These are phyloP conservation scores for Flexamia atlantica DNA, from an alignment of 2,888 invertebrate genomes.

Conservation along the genomic window DNA sequence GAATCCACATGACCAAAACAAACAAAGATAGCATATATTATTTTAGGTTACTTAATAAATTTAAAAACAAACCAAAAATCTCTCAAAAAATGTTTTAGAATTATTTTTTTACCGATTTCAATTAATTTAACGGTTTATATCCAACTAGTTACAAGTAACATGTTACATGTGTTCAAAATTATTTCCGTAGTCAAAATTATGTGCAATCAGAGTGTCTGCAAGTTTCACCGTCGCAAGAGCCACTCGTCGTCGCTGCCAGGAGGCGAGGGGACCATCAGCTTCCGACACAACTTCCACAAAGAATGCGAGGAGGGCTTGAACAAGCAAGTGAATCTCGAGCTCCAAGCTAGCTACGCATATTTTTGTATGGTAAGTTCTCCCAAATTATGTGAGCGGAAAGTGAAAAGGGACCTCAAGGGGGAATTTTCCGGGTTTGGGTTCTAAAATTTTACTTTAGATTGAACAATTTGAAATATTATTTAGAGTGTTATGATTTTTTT, in stretches of 20 bases:
- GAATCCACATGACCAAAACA: too few relatives aligned
- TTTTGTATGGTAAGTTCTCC: slow-evolving; percentile 81
- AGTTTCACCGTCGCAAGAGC: too few relatives aligned
- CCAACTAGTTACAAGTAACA: not conserved
- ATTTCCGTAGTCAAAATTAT: not conserved
- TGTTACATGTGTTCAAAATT: not conserved
- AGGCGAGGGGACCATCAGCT: not conserved
- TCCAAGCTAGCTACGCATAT: slow-evolving; percentile 85
- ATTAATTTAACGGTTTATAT: too few relatives aligned
- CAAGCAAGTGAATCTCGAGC: slow-evolving; percentile 84
- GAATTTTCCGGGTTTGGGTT: not conserved
- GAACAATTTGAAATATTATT: not conserved
- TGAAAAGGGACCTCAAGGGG: not conserved
- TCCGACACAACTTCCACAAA: slow-evolving; percentile 79
- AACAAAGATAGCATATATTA: too few relatives aligned
- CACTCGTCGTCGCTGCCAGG: not conserved
- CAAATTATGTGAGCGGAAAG: too few relatives aligned
- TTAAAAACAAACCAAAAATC: too few relatives aligned
- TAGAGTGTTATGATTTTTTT: too few relatives aligned
- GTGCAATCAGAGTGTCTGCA: not conserved
- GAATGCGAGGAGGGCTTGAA: slow-evolving; percentile 83
- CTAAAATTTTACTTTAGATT: not conserved
- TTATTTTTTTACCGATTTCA: too few relatives aligned
- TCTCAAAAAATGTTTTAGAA: too few relatives aligned
- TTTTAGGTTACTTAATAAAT: too few relatives aligned